phyloP scores from a whole-genome alignment of 1,140 invertebrate species.

The Acromyrmex echinatior region DNA sequence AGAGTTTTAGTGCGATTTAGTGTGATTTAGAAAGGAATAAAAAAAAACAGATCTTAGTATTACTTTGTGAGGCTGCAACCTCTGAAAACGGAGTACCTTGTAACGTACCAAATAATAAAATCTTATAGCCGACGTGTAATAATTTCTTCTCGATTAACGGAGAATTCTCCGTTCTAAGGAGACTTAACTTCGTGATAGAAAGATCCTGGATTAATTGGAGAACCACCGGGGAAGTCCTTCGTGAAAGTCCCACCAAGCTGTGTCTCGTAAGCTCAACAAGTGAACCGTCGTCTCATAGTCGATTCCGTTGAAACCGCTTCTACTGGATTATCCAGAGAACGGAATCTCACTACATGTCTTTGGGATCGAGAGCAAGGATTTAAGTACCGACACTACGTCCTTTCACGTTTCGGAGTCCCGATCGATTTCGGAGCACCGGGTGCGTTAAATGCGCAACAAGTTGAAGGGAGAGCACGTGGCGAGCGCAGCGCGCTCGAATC shows the following conservation, averaged over 20 bases:
- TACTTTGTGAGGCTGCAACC: conserved; percentile 42
- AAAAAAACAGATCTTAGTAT: conserved; percentile 43
- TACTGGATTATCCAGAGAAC: neutral
- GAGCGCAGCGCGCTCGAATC: conserved; percentile 15
- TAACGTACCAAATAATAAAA: conserved; percentile 65
- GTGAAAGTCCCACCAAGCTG: neutral
- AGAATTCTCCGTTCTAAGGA: neutral
- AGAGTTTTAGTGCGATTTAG: too few relatives aligned
- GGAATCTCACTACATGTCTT: neutral
- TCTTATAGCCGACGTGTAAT: conserved; percentile 27
- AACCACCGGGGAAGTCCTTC: neutral
- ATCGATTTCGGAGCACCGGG: conserved; percentile 14
- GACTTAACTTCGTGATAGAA: neutral
- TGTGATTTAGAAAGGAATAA: too few relatives aligned
- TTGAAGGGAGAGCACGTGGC: conserved; percentile 48
- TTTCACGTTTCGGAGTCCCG: neutral
- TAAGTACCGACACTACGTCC: neutral
- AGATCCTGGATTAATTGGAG: neutral
- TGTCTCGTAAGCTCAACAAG: neutral
- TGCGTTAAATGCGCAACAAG: conserved; percentile 47
- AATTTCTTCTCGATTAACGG: neutral
- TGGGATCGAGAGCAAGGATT: neutral
- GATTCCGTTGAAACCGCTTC: neutral
- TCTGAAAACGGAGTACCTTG: conserved; percentile 69
- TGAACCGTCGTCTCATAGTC: neutral